phyloP scores from a whole-genome alignment of 2,797 vertebrate genomes.

The Pantherophis vulpinus region DNA sequence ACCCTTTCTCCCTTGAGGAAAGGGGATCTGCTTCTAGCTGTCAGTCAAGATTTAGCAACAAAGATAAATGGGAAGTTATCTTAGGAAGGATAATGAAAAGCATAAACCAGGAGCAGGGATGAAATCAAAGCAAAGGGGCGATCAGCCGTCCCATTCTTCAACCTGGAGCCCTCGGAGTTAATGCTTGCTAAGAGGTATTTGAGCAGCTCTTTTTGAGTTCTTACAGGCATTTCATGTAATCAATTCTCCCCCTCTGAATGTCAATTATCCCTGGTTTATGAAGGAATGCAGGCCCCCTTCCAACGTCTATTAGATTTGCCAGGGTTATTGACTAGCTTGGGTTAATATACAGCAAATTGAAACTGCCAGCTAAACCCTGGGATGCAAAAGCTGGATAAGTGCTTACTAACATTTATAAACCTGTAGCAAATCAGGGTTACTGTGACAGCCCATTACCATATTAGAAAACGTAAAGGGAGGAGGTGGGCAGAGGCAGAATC shows the following conservation, averaged over 20 bases:
- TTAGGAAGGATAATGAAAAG: not conserved
- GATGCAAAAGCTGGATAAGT: not conserved
- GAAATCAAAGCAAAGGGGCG: not conserved
- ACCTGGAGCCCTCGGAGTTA: not conserved
- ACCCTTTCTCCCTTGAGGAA: not conserved
- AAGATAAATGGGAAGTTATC: not conserved
- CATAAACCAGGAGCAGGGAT: not conserved
- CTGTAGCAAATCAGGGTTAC: slow-evolving; percentile 2
- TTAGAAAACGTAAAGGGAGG: not conserved
- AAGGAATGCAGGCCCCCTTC: not conserved
- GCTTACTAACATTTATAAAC: slow-evolving; percentile 14
- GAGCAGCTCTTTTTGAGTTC: not conserved
- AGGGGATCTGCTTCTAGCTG: not conserved
- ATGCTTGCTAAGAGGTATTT: not conserved
- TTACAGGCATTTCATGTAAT: slow-evolving; percentile 5
- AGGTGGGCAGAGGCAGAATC: not conserved
- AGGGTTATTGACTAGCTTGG: not conserved
- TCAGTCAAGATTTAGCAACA: not conserved
- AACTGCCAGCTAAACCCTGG: not conserved
- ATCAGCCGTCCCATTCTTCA: not conserved
- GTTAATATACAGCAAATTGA: not conserved
- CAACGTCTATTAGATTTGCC: slow-evolving; percentile 7
- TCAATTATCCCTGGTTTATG: slow-evolving; percentile 9
- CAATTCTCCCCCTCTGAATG: slow-evolving; percentile 4
- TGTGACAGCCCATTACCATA: slow-evolving; percentile 5